A percentile compares a stretch with the other conserved stretches of the same genome.
phyloP scores from a whole-genome alignment of 2,113 vertebrate species.

The Synchiropus splendidus region DNA sequence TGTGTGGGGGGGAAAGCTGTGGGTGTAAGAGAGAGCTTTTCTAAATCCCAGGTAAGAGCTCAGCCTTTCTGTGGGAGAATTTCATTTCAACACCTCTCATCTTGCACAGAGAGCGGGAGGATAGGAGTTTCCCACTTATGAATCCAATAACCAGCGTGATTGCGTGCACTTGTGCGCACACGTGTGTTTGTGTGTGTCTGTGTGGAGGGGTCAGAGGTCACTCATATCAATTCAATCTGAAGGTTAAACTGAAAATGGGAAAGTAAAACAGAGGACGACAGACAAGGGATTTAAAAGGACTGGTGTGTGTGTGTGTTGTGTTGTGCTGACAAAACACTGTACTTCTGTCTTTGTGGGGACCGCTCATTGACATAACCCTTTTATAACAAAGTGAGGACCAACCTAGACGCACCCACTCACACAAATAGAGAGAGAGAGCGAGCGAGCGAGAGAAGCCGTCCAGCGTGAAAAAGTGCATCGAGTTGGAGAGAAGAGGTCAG shows the following conservation, averaged over 20 bases:
- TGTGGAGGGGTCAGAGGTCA: constrained; percentile 32
- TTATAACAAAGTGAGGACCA: constrained; percentile 19
- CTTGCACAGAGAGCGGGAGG: constrained; percentile 42
- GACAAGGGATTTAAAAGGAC: no score
- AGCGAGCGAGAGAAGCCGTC: no score
- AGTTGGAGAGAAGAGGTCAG: constrained; percentile 57
- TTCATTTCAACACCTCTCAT: constrained; percentile 66
- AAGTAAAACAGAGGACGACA: constrained; percentile 3
- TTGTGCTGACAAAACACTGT: background rate
- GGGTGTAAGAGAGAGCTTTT: constrained; percentile 41
- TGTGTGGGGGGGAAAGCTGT: background rate
- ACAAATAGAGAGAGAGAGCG: no score
- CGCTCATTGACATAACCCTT: constrained; percentile 16
- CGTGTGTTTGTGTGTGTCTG: background rate
- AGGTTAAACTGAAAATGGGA: constrained; percentile 43
- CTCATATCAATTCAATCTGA: constrained; percentile 46
- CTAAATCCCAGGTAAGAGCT: constrained; percentile 65
- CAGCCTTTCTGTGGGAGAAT: constrained; percentile 61
- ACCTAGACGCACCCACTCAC: constrained; percentile 5
- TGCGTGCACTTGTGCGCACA: background rate
- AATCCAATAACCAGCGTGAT: constrained; percentile 56
- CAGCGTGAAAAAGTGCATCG: constrained; percentile 40
- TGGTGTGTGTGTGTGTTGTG: constrained; percentile 4
- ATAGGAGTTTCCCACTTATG: constrained; percentile 57
- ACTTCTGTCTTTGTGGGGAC: no score